Evolutionary conservation across 2,113 vertebrate genomes (phyloP).

Genomic region (Crotalus helleri): DNA sequence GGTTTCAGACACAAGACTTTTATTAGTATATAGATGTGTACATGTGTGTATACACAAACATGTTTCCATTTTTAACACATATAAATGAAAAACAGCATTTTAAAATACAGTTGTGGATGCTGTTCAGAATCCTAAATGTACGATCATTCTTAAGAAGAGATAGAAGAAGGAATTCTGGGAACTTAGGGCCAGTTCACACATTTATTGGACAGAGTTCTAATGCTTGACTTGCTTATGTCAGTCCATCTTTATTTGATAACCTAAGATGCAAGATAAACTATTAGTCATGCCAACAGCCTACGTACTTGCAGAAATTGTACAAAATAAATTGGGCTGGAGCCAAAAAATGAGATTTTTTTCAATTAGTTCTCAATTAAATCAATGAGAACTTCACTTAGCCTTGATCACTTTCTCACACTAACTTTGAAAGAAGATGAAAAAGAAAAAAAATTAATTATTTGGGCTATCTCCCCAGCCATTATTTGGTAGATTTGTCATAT

Average conservation of each 20-base stretch:
- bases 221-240: not conserved
- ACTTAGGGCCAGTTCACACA: not conserved
- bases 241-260: not conserved
- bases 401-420: not conserved
- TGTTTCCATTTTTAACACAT: not conserved
- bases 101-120: conserved; percentile 36
- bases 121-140: not conserved
- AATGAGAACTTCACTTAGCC: not conserved
- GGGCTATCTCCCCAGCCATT: not conserved
- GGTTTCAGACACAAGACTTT: not conserved
- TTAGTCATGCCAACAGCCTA: not conserved
- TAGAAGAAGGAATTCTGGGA: not conserved
- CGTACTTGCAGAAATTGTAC: not conserved
- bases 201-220: not conserved
- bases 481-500: not conserved
- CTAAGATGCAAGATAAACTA: no score
- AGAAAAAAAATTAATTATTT: not conserved
- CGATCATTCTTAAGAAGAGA: not conserved
- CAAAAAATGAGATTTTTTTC: not conserved
- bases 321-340: not conserved
- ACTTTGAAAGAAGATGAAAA: not conserved
- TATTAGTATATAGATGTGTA: not conserved
- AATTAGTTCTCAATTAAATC: not conserved
- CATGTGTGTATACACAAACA: not conserved
- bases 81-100: not conserved